These are phyloP conservation scores for Podarcis raffonei DNA, from an alignment of 2,113 vertebrate genomes.

Conservation along the genomic window DNA sequence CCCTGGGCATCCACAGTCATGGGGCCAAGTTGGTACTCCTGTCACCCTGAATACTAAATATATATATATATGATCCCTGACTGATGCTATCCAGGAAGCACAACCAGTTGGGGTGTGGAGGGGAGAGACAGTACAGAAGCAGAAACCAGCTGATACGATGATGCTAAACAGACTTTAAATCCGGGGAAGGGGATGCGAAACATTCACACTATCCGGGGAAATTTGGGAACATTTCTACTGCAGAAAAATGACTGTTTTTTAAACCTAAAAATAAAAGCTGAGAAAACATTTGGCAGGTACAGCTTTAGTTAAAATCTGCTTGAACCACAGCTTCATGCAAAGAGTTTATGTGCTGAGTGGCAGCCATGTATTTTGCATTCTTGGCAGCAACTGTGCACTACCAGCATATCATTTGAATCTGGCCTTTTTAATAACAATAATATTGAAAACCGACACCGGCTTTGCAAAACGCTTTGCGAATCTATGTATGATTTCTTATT, in stretches of 20 bases:
- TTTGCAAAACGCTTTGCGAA: slow-evolving; percentile 28
- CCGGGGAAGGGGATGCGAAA: too few relatives aligned
- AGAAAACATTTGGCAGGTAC: background rate
- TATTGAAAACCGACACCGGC: background rate
- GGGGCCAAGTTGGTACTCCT: too few relatives aligned
- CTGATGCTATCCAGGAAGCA: background rate
- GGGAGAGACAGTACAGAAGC: background rate
- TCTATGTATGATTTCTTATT: slow-evolving; percentile 23
- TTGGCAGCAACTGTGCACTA: background rate
- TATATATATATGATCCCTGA: background rate
- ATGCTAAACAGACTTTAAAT: background rate
- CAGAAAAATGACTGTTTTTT: background rate
- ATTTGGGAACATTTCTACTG: background rate
- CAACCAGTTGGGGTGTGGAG: background rate
- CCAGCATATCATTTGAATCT: background rate
- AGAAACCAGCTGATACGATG: background rate
- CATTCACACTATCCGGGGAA: background rate
- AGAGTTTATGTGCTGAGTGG: background rate
- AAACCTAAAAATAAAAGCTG: background rate
- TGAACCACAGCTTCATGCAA: background rate
- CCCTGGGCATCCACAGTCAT: too few relatives aligned
- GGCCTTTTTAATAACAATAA: background rate
- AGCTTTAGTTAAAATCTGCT: background rate
- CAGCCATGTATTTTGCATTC: background rate
- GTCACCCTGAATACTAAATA: too few relatives aligned